Conservation (phyloP, 2,797 vertebrate genomes). For the Clarias platycephalus region DNA sequence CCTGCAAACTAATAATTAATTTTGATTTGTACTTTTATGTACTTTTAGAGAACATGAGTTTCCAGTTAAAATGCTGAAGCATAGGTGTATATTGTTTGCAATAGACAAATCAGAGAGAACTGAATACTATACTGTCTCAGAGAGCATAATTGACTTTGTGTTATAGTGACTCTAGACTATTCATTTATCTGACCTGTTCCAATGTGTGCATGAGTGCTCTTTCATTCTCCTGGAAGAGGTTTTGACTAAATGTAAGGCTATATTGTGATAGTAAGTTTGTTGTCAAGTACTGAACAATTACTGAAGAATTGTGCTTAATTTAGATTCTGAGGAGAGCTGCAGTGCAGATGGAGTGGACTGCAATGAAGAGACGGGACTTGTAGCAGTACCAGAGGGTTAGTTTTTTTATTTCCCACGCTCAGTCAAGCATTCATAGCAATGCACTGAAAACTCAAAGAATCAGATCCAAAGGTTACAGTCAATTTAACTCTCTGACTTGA, state of each 20-base stretch:
- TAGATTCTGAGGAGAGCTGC: conserved; percentile 76
- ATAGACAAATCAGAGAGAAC: neutral
- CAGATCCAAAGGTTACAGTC: neutral
- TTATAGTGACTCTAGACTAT: neutral
- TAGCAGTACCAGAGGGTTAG: conserved; percentile 74
- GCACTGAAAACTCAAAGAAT: neutral
- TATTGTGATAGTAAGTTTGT: neutral
- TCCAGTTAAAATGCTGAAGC: too few relatives aligned
- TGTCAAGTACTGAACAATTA: too few relatives aligned
- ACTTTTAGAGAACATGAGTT: too few relatives aligned
- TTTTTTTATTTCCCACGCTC: conserved; percentile 4
- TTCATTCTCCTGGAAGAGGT: neutral
- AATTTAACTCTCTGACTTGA: neutral
- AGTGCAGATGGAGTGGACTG: conserved; percentile 81
- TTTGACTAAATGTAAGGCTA: neutral
- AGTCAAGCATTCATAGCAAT: neutral
- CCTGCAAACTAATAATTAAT: neutral
- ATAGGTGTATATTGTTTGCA: neutral
- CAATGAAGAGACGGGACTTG: conserved; percentile 60
- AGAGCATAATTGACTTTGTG: neutral
- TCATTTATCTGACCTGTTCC: neutral
- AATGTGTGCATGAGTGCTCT: neutral
- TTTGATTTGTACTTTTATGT: neutral
- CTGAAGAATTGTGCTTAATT: conserved; percentile 41
- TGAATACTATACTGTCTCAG: neutral